Conservation (phyloP, 2,113 vertebrate genomes). For the Plecturocebus donacophilus region DNA sequence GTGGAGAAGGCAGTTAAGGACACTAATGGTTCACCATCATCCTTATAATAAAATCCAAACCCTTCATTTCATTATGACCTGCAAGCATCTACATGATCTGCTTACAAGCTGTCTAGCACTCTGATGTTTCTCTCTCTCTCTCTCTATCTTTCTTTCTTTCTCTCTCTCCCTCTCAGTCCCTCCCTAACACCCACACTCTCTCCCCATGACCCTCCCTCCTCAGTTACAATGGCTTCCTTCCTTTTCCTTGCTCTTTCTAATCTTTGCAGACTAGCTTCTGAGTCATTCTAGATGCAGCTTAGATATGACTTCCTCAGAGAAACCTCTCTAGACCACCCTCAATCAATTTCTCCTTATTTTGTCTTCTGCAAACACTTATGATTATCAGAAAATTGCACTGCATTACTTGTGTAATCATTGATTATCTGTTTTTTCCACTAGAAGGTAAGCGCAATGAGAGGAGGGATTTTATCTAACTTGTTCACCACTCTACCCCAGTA, state of each 20-base stretch:
- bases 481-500: background rate
- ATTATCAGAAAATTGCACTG: slow-evolving; percentile 5
- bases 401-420: background rate
- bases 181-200: too few relatives aligned
- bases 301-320: slow-evolving; percentile 11
- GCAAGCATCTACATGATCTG: background rate
- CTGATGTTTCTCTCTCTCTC: background rate
- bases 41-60: background rate
- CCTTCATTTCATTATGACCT: background rate
- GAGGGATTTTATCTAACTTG: background rate
- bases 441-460: background rate
- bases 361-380: slow-evolving; percentile 16
- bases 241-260: background rate
- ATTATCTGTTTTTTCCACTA: background rate
- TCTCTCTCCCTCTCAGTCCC: background rate
- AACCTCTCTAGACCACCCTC: background rate
- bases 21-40: background rate
- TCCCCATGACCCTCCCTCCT: background rate
- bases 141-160: background rate
- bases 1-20: background rate
- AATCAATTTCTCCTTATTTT: background rate
- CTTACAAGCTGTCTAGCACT: background rate
- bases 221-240: background rate
- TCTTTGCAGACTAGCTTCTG: background rate
- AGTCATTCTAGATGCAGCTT: slow-evolving; percentile 12